A percentile compares a stretch with the other conserved stretches of the same genome.
These are phyloP conservation scores for Psittacula cyanocephala DNA, from an alignment of 2,113 vertebrate genomes.

Conservation along the genomic window DNA sequence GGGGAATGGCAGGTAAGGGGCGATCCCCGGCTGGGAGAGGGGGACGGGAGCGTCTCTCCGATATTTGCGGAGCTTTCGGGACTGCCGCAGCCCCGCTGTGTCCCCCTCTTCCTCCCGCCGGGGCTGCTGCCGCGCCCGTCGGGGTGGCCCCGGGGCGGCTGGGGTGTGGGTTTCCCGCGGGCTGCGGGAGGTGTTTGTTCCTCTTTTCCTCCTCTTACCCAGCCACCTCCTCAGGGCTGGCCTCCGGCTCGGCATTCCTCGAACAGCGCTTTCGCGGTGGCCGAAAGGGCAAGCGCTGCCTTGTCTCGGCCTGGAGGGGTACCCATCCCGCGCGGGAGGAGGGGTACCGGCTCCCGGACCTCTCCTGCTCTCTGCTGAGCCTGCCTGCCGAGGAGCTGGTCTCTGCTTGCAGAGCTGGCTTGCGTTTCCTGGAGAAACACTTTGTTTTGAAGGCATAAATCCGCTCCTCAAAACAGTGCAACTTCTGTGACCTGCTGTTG, in stretches of 20 bases:
- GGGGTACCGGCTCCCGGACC: neutral
- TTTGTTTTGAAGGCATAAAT: neutral
- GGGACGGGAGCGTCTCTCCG: neutral
- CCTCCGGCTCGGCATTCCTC: neutral
- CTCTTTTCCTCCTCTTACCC: neutral
- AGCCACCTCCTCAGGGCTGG: neutral
- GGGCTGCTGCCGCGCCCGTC: neutral
- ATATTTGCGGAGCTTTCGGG: neutral
- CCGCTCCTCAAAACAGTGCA: neutral
- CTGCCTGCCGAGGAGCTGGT: neutral
- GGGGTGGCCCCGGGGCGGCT: neutral
- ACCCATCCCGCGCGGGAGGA: neutral
- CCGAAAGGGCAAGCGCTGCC: neutral
- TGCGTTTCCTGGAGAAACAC: neutral
- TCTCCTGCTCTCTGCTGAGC: neutral
- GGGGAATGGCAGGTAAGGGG: constrained; percentile 31
- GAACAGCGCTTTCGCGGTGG: neutral
- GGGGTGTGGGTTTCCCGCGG: neutral
- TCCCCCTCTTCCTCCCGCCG: too few species aligned
- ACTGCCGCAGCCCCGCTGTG: neutral
- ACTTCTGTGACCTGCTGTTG: neutral
- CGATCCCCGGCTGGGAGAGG: neutral
- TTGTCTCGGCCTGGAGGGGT: neutral
- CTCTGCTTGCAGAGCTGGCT: neutral
- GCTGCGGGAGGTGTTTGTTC: neutral